Conservation (phyloP, 2,113 vertebrate species). For the Malaclemys terrapin region DNA sequence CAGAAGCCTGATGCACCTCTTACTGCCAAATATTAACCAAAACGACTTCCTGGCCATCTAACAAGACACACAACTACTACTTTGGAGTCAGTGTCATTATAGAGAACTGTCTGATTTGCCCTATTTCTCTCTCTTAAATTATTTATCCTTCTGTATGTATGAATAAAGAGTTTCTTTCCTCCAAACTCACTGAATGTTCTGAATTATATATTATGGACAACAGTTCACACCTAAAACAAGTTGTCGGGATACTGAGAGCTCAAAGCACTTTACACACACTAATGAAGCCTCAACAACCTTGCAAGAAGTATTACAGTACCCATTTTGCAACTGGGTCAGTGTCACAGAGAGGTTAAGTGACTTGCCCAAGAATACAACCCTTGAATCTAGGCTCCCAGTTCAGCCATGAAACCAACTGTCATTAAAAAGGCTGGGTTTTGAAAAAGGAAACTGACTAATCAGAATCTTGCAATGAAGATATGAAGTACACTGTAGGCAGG, state of each 20-base stretch:
- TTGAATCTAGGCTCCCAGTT: not conserved
- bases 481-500: not conserved
- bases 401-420: not conserved
- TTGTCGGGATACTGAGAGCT: not conserved
- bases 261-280: not conserved
- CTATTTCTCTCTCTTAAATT: not conserved
- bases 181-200: not conserved
- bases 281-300: not conserved
- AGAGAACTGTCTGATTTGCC: not conserved
- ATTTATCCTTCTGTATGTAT: not conserved
- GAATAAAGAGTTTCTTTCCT: not conserved
- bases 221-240: not conserved
- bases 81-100: accelerated
- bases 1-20: not conserved
- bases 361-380: not conserved
- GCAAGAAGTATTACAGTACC: not conserved
- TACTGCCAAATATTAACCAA: not conserved
- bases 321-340: not conserved
- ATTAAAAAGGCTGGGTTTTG: not conserved
- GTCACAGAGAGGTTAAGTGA: not conserved
- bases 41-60: not conserved
- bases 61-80: accelerated
- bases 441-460: not conserved
- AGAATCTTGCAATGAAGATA: not conserved
- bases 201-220: not conserved